Conservation (phyloP, 2,888 invertebrate genomes). For the Tetranychus truncatus region DNA sequence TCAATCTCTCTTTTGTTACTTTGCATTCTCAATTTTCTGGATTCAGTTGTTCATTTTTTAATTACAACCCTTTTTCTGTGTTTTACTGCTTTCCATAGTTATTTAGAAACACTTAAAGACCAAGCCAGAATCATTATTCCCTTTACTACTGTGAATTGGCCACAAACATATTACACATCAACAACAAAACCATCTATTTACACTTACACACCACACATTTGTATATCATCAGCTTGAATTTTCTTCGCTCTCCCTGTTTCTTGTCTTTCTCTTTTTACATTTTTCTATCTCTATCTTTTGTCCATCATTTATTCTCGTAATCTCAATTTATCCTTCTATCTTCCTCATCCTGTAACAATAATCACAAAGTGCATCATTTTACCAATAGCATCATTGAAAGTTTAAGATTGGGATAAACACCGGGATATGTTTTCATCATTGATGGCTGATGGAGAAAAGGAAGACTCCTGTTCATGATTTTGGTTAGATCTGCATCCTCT, state of each 20-base stretch:
- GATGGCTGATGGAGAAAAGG: constrained; percentile 29
- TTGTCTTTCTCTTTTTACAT: not conserved
- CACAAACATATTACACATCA: no score
- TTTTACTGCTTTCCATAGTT: not conserved
- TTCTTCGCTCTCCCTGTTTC: not conserved
- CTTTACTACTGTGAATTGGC: no score
- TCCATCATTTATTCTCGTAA: not conserved
- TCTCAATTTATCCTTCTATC: not conserved
- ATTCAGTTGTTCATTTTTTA: not conserved
- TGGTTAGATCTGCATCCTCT: constrained; percentile 31
- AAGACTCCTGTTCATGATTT: constrained; percentile 35
- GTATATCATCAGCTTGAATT: not conserved
- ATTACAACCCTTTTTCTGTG: not conserved
- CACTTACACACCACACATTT: not conserved
- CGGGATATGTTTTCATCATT: not conserved
- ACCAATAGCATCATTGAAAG: not conserved
- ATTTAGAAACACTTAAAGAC: no score
- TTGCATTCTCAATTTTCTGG: not conserved
- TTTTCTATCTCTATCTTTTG: not conserved
- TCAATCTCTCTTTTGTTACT: not conserved
- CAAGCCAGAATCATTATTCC: no score
- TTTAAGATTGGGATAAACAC: not conserved
- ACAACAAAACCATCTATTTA: not conserved
- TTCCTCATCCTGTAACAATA: not conserved
- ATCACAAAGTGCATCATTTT: not conserved